Evolutionary conservation across 2,113 vertebrate genomes (phyloP).

Genomic region (Ancistrus triradiatus): DNA sequence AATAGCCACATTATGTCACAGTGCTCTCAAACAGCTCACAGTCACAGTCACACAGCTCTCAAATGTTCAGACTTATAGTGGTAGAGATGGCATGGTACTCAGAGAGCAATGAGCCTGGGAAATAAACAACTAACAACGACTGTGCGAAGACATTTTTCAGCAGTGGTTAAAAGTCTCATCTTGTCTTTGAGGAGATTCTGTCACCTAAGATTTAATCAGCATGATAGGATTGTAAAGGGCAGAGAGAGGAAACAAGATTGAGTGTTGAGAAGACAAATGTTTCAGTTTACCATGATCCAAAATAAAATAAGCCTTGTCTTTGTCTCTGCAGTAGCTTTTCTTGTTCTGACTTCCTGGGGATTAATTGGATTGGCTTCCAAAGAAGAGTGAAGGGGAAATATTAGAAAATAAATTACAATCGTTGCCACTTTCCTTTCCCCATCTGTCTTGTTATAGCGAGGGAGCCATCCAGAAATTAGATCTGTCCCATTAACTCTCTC

Average conservation of each 20-base stretch:
- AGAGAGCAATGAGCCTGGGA: slow-evolving; percentile 53
- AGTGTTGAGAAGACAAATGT: slow-evolving; percentile 62
- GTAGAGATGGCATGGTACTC: slow-evolving; percentile 40
- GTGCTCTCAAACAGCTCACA: no score
- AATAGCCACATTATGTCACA: no score
- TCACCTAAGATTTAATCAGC: slow-evolving; percentile 59
- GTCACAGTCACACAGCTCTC: neutral
- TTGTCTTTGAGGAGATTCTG: slow-evolving; percentile 55
- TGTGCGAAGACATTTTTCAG: slow-evolving; percentile 54
- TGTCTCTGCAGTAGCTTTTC: slow-evolving; percentile 31
- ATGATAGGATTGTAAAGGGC: slow-evolving; percentile 51
- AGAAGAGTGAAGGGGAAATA: slow-evolving; percentile 39
- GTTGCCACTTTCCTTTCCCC: slow-evolving; percentile 39
- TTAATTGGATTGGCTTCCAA: slow-evolving; percentile 49
- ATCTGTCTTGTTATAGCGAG: slow-evolving; percentile 50
- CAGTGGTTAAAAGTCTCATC: slow-evolving; percentile 53
- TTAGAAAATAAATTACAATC: slow-evolving; percentile 52
- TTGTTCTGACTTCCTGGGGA: slow-evolving; percentile 42
- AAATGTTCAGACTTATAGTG: neutral
- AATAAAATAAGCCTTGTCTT: slow-evolving; percentile 54
- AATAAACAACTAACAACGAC: slow-evolving; percentile 52
- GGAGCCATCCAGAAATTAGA: slow-evolving; percentile 34
- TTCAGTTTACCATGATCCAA: slow-evolving; percentile 62
- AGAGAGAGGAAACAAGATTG: slow-evolving; percentile 34
- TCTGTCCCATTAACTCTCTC: slow-evolving; percentile 1